Percentiles rank a stretch among this genome's conserved stretches.
These are phyloP conservation scores for Gambusia yucatana DNA, from an alignment of 2,797 vertebrate species.

Conservation along the genomic window DNA sequence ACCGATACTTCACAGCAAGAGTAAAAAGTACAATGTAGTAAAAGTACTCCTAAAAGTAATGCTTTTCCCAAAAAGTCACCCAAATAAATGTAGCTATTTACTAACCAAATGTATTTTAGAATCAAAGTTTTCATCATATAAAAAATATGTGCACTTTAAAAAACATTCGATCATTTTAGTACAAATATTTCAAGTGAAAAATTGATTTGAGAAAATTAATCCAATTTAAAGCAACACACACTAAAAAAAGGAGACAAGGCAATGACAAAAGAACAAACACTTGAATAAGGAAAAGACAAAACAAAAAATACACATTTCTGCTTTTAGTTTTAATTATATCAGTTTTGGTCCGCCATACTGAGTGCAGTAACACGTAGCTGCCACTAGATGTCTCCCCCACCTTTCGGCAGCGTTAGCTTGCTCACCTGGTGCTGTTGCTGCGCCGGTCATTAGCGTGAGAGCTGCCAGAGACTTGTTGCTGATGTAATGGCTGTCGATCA, in stretches of 20 bases:
- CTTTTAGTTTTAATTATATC: too few species aligned
- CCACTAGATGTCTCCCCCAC: constrained; percentile 69
- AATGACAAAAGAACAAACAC: too few species aligned
- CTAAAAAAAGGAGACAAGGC: too few species aligned
- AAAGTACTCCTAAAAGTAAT: too few species aligned
- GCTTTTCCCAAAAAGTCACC: too few species aligned
- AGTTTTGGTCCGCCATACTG: too few species aligned
- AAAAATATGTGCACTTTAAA: neutral
- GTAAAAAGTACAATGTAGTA: too few species aligned
- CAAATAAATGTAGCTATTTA: too few species aligned
- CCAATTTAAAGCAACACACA: neutral
- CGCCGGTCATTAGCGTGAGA: constrained; percentile 92
- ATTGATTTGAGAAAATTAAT: neutral
- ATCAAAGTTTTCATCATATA: neutral
- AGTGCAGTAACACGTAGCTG: constrained; percentile 16
- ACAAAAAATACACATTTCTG: too few species aligned
- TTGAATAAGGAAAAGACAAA: too few species aligned
- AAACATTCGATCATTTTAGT: neutral
- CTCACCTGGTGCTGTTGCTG: constrained; percentile 88
- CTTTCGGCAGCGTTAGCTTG: neutral
- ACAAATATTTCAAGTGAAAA: neutral
- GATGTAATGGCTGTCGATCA: constrained; percentile 97
- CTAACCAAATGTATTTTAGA: neutral
- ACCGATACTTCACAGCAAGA: too few species aligned
- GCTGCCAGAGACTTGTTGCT: constrained; percentile 97